phyloP scores from a whole-genome alignment of 2,888 invertebrate genomes.

The Formica aserva region DNA sequence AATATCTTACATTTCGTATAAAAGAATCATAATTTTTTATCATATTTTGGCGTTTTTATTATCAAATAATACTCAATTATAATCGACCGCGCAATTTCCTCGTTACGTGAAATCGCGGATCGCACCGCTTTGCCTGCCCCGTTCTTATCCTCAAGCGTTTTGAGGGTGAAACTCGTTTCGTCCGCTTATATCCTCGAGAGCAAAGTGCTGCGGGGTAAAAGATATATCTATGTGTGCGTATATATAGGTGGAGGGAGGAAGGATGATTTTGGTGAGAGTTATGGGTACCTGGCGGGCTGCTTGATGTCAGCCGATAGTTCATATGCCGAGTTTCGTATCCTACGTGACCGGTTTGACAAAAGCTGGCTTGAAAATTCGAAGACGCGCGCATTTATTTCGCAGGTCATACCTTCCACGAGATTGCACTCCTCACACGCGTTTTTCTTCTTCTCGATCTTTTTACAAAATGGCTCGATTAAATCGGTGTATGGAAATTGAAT shows the following conservation, averaged over 20 bases:
- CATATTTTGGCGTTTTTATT: neutral
- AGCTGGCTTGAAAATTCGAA: constrained; percentile 75
- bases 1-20: neutral
- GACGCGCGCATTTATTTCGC: constrained; percentile 78
- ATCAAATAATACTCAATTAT: constrained; percentile 29
- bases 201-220: constrained; percentile 52
- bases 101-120: constrained; percentile 52
- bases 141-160: constrained; percentile 48
- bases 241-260: constrained; percentile 36
- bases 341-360: constrained; percentile 77
- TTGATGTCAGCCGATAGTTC: constrained; percentile 80
- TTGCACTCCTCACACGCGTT: constrained; percentile 67
- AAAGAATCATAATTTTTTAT: neutral
- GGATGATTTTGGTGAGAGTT: constrained; percentile 54
- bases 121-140: constrained; percentile 38
- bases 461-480: neutral
- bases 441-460: neutral
- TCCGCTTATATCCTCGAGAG: constrained; percentile 68
- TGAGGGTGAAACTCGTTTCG: constrained; percentile 62
- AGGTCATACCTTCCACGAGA: constrained; percentile 68
- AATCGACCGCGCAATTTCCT: constrained; percentile 25
- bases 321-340: constrained; percentile 77
- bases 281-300: constrained; percentile 62
- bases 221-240: constrained; percentile 7
- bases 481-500: too few species aligned